These are phyloP conservation scores for Saguinus midas DNA, from an alignment of 2,113 vertebrate genomes.

Conservation along the genomic window DNA sequence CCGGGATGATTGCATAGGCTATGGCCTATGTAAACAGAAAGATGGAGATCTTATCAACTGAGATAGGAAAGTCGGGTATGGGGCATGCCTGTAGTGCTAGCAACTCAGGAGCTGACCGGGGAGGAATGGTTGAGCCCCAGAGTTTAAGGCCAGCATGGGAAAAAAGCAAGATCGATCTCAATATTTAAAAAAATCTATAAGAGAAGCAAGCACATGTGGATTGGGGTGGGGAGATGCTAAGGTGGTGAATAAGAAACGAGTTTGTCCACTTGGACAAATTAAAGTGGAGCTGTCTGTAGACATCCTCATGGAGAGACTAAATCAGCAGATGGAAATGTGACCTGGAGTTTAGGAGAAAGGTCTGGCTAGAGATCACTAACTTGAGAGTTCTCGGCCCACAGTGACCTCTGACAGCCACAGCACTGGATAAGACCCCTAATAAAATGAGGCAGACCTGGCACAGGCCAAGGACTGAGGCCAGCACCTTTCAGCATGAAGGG, in stretches of 20 bases:
- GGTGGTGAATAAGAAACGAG: background rate
- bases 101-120: background rate
- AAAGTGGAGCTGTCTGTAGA: background rate
- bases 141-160: background rate
- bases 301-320: background rate
- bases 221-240: fast-evolving
- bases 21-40: too few species aligned
- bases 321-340: fast-evolving
- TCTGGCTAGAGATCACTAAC: background rate
- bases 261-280: background rate
- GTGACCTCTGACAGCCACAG: background rate
- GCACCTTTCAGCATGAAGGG: background rate
- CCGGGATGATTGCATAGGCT: background rate
- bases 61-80: too few species aligned
- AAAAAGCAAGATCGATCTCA: background rate
- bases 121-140: too few species aligned
- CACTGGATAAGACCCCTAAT: too few species aligned
- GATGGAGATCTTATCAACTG: too few species aligned
- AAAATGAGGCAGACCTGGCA: background rate
- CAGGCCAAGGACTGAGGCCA: background rate
- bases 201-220: background rate
- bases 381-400: background rate
- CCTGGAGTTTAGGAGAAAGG: background rate
- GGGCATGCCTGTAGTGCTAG: background rate
- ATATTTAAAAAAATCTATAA: too few species aligned